Evolutionary conservation across 2,888 invertebrate genomes (phyloP).

Genomic region (Xestia ashworthii): DNA sequence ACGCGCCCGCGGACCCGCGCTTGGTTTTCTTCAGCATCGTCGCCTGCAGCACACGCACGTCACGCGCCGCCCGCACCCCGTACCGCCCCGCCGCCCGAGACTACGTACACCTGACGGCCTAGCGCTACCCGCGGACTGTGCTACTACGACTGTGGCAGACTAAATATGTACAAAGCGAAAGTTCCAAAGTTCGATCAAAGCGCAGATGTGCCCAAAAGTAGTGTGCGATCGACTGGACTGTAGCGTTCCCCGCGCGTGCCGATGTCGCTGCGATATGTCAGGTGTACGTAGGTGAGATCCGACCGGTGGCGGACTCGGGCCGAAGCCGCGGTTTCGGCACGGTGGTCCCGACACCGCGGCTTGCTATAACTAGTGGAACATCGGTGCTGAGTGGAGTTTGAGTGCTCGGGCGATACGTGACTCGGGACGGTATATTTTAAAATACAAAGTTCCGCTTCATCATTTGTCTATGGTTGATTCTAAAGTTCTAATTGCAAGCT

Average conservation of each 20-base stretch:
- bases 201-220: slow-evolving; percentile 50
- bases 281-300: slow-evolving; percentile 68
- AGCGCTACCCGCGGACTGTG: slow-evolving; percentile 45
- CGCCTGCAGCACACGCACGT: slow-evolving; percentile 93
- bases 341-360: slow-evolving; percentile 48
- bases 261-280: slow-evolving; percentile 55
- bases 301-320: slow-evolving; percentile 64
- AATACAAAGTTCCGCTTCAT: slow-evolving; percentile 70
- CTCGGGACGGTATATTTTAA: slow-evolving; percentile 74
- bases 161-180: slow-evolving; percentile 64
- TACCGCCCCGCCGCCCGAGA: slow-evolving; percentile 57
- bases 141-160: slow-evolving; percentile 48
- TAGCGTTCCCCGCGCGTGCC: slow-evolving; percentile 45
- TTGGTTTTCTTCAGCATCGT: slow-evolving; percentile 99
- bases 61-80: slow-evolving; percentile 68
- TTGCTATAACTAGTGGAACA: slow-evolving; percentile 66
- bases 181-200: slow-evolving; percentile 42
- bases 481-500: slow-evolving; percentile 21
- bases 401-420: slow-evolving; percentile 83
- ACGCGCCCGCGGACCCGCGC: slow-evolving; percentile 97
- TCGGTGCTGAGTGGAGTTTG: slow-evolving; percentile 79
- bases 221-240: slow-evolving; percentile 46
- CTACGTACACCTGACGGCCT: slow-evolving; percentile 62
- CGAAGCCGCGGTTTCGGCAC: slow-evolving; percentile 62
- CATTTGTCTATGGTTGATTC: slow-evolving; percentile 31